phyloP scores from a whole-genome alignment of 2,888 invertebrate species.

The Machimus rusticus region DNA sequence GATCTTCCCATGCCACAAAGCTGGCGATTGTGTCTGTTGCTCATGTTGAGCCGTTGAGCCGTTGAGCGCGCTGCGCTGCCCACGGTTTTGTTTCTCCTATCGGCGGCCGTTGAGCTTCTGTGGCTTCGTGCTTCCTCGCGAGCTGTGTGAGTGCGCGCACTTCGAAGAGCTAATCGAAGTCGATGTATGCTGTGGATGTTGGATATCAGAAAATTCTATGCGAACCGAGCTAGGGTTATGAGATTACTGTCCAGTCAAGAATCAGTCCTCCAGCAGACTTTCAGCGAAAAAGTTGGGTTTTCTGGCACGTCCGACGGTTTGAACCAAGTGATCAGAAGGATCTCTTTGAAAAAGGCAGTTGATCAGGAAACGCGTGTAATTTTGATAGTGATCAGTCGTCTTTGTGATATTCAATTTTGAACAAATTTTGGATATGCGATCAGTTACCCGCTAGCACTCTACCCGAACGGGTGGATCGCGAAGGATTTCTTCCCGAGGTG shows the following conservation, averaged over 20 bases:
- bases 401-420: conserved; percentile 51
- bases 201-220: conserved; percentile 32
- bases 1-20: conserved; percentile 21
- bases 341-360: background rate
- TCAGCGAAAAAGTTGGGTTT: conserved; percentile 49
- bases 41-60: background rate
- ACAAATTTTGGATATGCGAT: conserved; percentile 54
- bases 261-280: conserved; percentile 52
- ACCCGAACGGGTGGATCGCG: conserved; percentile 55
- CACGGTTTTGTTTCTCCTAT: conserved; percentile 31
- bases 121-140: conserved; percentile 10
- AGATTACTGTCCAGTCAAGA: conserved; percentile 43
- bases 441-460: conserved; percentile 61
- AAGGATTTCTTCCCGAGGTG: conserved; percentile 32
- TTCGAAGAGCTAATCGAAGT: conserved; percentile 13
- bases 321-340: background rate
- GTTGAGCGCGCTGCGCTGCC: background rate
- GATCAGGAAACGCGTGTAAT: background rate
- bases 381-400: background rate
- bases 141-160: conserved; percentile 32
- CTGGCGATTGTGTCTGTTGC: conserved; percentile 10
- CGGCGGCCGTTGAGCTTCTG: conserved; percentile 29
- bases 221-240: conserved; percentile 44
- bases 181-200: conserved; percentile 8
- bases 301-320: background rate